phyloP scores from a whole-genome alignment of 2,797 vertebrate species.

The Crocodylus rhombifer region DNA sequence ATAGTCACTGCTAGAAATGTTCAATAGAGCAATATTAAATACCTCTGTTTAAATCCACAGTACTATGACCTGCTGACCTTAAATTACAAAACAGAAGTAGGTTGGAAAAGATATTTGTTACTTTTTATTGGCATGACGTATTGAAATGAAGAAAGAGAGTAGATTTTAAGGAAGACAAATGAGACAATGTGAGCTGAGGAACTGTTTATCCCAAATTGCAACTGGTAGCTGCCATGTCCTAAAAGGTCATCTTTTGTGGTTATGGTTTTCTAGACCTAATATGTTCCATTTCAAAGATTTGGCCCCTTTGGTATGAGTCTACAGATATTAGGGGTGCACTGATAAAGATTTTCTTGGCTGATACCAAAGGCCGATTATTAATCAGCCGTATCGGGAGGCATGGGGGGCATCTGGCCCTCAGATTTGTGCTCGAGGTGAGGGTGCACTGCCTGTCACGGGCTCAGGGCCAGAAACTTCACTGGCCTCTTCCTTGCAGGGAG shows the following conservation, averaged over 20 bases:
- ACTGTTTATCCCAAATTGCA: neutral
- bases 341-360: no score
- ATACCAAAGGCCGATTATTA: no score
- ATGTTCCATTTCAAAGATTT: neutral
- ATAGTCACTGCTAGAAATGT: neutral
- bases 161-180: neutral
- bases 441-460: no score
- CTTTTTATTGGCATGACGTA: neutral
- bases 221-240: neutral
- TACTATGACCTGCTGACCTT: neutral
- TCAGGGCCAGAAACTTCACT: no score
- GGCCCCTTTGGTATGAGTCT: no score
- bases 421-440: no score
- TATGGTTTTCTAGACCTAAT: neutral
- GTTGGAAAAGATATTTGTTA: neutral
- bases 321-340: no score
- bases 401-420: neutral
- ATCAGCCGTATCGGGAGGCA: neutral
- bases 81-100: neutral
- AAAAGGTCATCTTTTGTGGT: neutral
- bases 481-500: no score
- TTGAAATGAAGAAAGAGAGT: neutral
- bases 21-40: neutral
- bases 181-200: neutral
- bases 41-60: neutral